Conservation (phyloP, 92 coral and sea anemone genomes). For the Blastomussa wellsi region DNA sequence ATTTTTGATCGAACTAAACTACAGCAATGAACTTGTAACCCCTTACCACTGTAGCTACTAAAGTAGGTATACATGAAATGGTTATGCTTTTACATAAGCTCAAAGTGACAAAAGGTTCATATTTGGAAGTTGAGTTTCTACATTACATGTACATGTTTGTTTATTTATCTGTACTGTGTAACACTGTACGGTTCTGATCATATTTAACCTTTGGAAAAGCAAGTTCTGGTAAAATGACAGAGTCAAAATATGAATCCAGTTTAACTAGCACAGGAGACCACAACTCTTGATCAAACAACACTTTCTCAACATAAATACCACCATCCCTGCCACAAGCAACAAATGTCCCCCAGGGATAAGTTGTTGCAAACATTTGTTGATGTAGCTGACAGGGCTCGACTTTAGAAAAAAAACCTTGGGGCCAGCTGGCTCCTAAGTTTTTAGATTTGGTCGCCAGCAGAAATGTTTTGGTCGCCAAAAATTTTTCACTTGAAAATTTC, state of each 20-base stretch:
- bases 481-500: constrained; percentile 20
- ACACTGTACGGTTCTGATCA: constrained; percentile 10
- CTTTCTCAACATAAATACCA: constrained; percentile 12
- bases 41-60: too few relatives aligned
- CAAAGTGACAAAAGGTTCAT: background rate
- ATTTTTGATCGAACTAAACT: too few relatives aligned
- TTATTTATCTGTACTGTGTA: constrained; percentile 2
- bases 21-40: too few relatives aligned
- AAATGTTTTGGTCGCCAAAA: too few relatives aligned
- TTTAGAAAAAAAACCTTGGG: too few relatives aligned
- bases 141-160: background rate
- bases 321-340: constrained; percentile 20
- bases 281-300: constrained; percentile 12
- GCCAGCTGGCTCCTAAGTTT: too few relatives aligned
- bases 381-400: constrained; percentile 11
- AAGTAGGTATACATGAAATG: background rate
- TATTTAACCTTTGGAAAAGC: constrained; percentile 21
- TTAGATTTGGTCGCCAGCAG: too few relatives aligned
- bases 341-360: constrained; percentile 22
- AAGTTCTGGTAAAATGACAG: constrained; percentile 4
- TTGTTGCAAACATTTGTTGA: constrained; percentile 34
- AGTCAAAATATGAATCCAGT: constrained; percentile 15
- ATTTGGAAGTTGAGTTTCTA: background rate
- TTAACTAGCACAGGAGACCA: constrained; percentile 24
- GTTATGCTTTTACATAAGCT: background rate